Base-by-base conservation (phyloP, 2,113 vertebrate genomes). In the Aspidoscelis tigris region DNA sequence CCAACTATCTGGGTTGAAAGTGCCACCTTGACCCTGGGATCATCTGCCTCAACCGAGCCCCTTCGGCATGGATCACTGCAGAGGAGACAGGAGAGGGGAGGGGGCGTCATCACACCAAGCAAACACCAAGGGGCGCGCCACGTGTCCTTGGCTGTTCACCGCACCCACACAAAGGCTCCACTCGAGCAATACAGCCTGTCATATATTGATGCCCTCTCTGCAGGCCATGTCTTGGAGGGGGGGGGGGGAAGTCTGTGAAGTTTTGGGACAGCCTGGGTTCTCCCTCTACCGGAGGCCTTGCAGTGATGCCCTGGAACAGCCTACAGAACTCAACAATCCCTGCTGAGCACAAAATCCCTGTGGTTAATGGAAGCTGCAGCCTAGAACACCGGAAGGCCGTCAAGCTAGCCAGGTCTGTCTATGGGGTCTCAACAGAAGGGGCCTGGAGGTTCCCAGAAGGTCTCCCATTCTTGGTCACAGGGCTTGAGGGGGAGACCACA, bases 21-120 rank as follows among this genome's bases (percentile, higher is more conserved):
- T 97, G 96, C 94, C 95, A 97, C 97, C 95, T 97, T 97, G 97
- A 94, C 95, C 92, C 95, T 96, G 96, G 96, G 97, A 95, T 99
- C 99, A 99, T 99, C 97, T 98, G 98, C 96, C 96, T 96, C 95
- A 98, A 97, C 96, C 96, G 91, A 94, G 96, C 96, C 96, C 97
- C 97, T 94, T 95, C 95, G 94, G 95, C 96, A 97, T 97, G 94
- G 95, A 96, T 94, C 95, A 94, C 97, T 99, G 90, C 76, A 93
- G 89, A 85, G n/a, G 88, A 24, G 22, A 14, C 18, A 41, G 39
- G 16, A 21, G 41, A 41, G 68, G 39, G 88, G 89, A 2, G 87
- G 20, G 12, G 33, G 33, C 26, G 4, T 2, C 4, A 77, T 84
- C 65, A 88, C 72, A 66, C 76, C 77, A 77, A 69, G 53, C 79